These are phyloP conservation scores for Tichodroma muraria DNA, from an alignment of 2,113 vertebrate species.

Conservation along the genomic window DNA sequence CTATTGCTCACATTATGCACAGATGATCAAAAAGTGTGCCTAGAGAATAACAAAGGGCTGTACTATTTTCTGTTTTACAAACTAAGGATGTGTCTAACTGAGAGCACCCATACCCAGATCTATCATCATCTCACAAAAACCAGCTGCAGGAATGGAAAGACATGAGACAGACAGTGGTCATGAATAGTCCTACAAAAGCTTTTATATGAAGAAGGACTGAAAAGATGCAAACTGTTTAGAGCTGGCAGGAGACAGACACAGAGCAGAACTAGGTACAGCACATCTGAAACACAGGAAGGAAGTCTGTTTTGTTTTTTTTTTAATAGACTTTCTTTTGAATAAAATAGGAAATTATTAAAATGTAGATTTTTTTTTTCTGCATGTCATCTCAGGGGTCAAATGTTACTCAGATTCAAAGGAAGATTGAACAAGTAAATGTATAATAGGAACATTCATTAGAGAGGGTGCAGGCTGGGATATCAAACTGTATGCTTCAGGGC, in stretches of 20 bases:
- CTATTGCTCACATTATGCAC: neutral
- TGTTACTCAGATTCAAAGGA: neutral
- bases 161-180: neutral
- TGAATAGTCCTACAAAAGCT: neutral
- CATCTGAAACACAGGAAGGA: neutral
- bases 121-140: neutral
- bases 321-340: neutral
- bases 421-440: neutral
- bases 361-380: neutral
- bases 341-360: slow-evolving; percentile 14
- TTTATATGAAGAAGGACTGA: neutral
- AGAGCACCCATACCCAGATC: neutral
- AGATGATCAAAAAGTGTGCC: neutral
- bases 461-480: neutral
- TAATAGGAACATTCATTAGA: slow-evolving; percentile 24
- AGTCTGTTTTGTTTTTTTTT: neutral
- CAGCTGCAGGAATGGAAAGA: neutral
- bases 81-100: neutral
- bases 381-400: neutral
- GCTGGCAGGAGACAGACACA: neutral
- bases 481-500: neutral
- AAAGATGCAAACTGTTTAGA: slow-evolving; percentile 3
- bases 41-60: neutral
- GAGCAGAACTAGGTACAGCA: neutral
- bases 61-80: neutral